Base-by-base conservation (phyloP, 2,888 invertebrate genomes). In the Apeira syringaria region DNA sequence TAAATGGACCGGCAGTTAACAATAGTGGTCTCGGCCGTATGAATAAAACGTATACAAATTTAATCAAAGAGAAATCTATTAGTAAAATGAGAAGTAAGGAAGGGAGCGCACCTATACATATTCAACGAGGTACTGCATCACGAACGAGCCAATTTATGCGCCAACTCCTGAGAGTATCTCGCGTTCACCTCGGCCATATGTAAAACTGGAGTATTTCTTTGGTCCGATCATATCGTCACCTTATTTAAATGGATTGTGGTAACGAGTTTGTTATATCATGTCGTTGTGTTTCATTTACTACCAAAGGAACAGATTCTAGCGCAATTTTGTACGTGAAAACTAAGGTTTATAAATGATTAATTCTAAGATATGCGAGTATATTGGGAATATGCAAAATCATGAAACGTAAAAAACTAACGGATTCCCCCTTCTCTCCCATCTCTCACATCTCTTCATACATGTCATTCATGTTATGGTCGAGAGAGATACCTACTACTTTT, bases 21-120 rank as follows among this genome's bases (percentile, higher is more conserved):
- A 85, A 83, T 84, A 85, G 81, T 78, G 68, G 79, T 72, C 74
- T 74, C 70, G 61, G 58, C 60, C 77, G 75, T 83, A 85, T 86
- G 87, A 85, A 87, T 88, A 87, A 87, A 89, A 86, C 80, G 45
- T 46, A 46, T 39, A 88, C 88, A 89, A 88, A 88, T 89, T 88
- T 89, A 89, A 89, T 89, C 88, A 89, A 85, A 88, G 85, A 82
- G 83, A 86, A 89, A 88, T 89, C 88, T 89, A 89, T 89, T 89
- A 89, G 89, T 87, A 89, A 89, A 89, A 89, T 89, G 89, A 88
- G 88, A 86, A 88, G 81, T 86, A 86, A 83, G 89, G 88, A 86
- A 89, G 88, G 88, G 88, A 84, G 83, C 83, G 73, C 81, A 86
- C 79, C 82, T 87, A 88, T 89, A 89, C 89, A 89, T 89, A 89